Evolutionary conservation across 1,140 invertebrate genomes (phyloP), one percentile per base, ranked within the genome.

Genomic region (Heliconius hermathena): DNA sequence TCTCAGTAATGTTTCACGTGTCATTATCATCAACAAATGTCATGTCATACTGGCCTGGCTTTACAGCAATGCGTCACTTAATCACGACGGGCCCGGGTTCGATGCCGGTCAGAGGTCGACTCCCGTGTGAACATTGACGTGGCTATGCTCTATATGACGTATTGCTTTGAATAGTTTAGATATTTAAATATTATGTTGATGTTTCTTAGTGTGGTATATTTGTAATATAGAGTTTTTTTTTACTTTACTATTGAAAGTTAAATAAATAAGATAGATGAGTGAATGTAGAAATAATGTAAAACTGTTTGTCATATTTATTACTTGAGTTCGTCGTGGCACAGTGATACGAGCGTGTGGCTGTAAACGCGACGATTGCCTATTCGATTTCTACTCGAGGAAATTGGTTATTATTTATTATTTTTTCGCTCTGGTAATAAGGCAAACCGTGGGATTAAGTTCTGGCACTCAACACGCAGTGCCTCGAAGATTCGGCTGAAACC

Each of bases 11-110:
- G 73, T 76, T 73, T 66, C 60, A 72, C 70, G 60, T 84, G 82
- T 87, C 83, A 85, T 87, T 84, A 84, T 79, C 80, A 85, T 85
- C 81, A 86, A 80, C 73, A 79, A 81, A 81, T 81, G 80, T 82
- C 81, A 83, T 74, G 82, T 86, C 72, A 83, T 71, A 81, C 77
- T 66, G 76, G 84, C 85, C 81, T 84, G 85, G 85, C 83, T 76
- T 78, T 57, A 77, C 73, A 78, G 82, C 81, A 73, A 52, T 76
- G 78, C 82, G 81, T 80, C 83, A 77, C 79, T 86, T 85, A 84
- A 85, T 85, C 83, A 84, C 71, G 57, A 72, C 80, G 78, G 75
- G 81, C 82, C 78, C 79, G 72, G 82, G 73, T 71, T 76, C 79
- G 82, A 77, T 76, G 74, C 75, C 71, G 82, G 81, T 83, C 86